These are phyloP conservation scores for Phoenicopterus ruber DNA, from an alignment of 2,113 vertebrate genomes.

Conservation along the genomic window DNA sequence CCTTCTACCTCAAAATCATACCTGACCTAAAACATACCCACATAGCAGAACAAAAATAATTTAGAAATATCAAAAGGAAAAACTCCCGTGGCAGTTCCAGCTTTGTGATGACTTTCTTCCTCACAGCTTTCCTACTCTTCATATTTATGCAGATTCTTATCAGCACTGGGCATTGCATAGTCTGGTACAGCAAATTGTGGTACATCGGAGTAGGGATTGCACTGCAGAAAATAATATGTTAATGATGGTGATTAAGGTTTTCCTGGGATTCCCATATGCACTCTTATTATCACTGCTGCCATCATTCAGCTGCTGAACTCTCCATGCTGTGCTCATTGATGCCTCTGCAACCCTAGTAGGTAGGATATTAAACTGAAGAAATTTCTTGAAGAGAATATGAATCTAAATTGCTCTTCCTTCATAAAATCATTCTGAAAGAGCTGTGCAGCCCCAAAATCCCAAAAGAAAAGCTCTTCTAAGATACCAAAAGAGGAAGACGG, in stretches of 20 bases:
- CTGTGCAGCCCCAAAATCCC: not conserved
- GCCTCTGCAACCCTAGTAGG: not conserved
- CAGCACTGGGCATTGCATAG: not conserved
- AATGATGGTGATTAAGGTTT: conserved; percentile 11
- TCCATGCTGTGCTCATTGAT: not conserved
- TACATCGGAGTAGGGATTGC: not conserved
- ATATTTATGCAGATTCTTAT: not conserved
- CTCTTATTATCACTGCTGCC: not conserved
- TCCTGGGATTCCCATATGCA: not conserved
- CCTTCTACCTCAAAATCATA: not conserved
- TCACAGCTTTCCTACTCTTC: not conserved
- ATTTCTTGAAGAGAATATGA: not conserved
- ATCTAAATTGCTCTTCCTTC: not conserved
- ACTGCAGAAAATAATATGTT: conserved; percentile 27
- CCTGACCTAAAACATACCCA: not conserved
- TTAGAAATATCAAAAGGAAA: not conserved
- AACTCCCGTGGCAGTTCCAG: not conserved
- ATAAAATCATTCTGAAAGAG: not conserved
- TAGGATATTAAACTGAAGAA: not conserved
- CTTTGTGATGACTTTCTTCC: not conserved
- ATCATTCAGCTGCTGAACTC: not conserved
- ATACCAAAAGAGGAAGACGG: not conserved
- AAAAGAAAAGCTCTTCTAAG: not conserved
- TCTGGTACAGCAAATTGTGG: not conserved
- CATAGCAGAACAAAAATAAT: not conserved